Evolutionary conservation across 2,113 vertebrate species (phyloP), one percentile per base, ranked within the genome.

Genomic region (Plecturocebus donacophilus): DNA sequence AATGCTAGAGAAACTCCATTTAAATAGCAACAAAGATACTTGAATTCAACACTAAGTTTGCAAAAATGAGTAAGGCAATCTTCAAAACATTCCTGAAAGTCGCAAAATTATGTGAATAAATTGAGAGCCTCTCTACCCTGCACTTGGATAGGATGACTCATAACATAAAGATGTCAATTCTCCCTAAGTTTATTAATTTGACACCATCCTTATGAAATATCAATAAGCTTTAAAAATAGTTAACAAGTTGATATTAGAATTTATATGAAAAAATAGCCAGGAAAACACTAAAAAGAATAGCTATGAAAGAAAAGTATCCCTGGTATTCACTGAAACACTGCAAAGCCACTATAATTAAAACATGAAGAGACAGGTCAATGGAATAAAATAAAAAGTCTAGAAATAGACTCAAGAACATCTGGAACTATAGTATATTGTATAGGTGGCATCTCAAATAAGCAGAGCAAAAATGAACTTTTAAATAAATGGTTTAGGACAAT

Each of bases 331-430:
- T 93, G 38, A 93, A 90, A 89, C 45, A 70, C 11, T 35, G n/a
- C 20, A 93, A 73, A 76, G 11, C 13, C 40, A 56, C n/a, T 83
- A n/a, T 47, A 87, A 30, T 54, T 90, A 91, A 93, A 91, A 58
- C 76, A 87, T 10, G 12, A 79, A 91, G 68, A 54, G 23, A 75
- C 16, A 58, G 35, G 73, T 66, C 64, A 75, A 4, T 82, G 19
- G 27, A 64, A 73, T 40, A 92, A 64, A 91, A 66, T 82, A 61
- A 81, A 92, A 97, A 66, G 27, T 92, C 45, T 35, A 93, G 68
- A 77, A 94, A n/a, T 30, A 87, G 49, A 84, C 19, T 30, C 61
- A 64, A 68, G 40, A 92, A 52, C 80, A 70, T 76, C 23, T 76
- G 27, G 75, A 92, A 68, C 25, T 85, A 21, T 32, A 32, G 42